These are phyloP conservation scores for Andrena trimmerana DNA, from an alignment of 2,888 invertebrate genomes.

Conservation along the genomic window DNA sequence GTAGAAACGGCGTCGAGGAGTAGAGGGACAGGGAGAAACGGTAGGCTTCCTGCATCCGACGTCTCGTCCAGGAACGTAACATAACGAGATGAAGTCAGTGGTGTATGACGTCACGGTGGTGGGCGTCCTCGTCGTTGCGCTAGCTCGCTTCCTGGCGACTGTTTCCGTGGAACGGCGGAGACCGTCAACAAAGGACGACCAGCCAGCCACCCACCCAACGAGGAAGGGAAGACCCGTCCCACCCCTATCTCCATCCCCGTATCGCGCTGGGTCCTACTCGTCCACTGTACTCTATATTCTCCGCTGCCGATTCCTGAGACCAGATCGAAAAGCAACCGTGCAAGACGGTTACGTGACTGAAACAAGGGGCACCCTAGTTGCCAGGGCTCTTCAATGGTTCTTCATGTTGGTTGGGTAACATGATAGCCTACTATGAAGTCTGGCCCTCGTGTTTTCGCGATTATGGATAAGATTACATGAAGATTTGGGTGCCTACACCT, in stretches of 20 bases:
- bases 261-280: conserved; percentile 61
- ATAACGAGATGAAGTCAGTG: conserved; percentile 86
- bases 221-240: conserved; percentile 64
- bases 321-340: conserved; percentile 58
- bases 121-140: conserved; percentile 80
- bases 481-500: too few relatives aligned
- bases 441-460: too few relatives aligned
- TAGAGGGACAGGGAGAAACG: conserved; percentile 65
- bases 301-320: conserved; percentile 24
- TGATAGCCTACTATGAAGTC: too few relatives aligned
- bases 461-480: too few relatives aligned
- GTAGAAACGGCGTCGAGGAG: conserved; percentile 27
- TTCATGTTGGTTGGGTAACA: too few relatives aligned
- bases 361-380: conserved; percentile 1
- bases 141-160: conserved; percentile 81
- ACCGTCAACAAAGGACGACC: conserved; percentile 79
- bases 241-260: conserved; percentile 66
- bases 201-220: conserved; percentile 70
- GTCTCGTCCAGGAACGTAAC: conserved; percentile 81
- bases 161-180: conserved; percentile 77
- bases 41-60: conserved; percentile 82
- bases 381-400: not conserved
- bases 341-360: conserved; percentile 42
- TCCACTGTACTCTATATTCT: conserved; percentile 38
- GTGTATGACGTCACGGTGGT: conserved; percentile 86